Evolutionary conservation across 2,888 invertebrate species (phyloP).

Genomic region (Phaonia tiefii): DNA sequence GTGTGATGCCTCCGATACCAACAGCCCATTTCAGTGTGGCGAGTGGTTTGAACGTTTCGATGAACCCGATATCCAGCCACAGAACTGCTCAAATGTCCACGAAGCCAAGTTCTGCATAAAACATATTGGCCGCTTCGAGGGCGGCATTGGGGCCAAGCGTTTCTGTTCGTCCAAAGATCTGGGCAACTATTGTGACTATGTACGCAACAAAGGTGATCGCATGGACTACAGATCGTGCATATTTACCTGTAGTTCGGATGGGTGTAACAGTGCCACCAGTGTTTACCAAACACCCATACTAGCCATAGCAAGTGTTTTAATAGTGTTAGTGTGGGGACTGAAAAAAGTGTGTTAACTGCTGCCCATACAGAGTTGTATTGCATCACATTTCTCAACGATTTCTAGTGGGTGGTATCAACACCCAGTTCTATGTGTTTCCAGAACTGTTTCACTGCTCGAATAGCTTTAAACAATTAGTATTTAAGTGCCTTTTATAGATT

Average conservation of each 20-base stretch:
- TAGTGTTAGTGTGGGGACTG: conserved; percentile 29
- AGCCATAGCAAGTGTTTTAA: conserved; percentile 23
- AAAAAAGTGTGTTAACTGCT: conserved; percentile 34
- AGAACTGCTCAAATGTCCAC: conserved; percentile 89
- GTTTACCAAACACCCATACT: conserved; percentile 36
- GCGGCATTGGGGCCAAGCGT: conserved; percentile 93
- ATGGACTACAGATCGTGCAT: conserved; percentile 93
- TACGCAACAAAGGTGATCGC: conserved; percentile 91
- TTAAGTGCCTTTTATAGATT: conserved; percentile 51
- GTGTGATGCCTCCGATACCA: conserved; percentile 91
- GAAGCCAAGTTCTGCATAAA: conserved; percentile 95
- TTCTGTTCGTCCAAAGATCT: conserved; percentile 92
- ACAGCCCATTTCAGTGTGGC: conserved; percentile 90
- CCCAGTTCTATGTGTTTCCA: too few species aligned
- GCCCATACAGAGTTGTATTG: conserved; percentile 27
- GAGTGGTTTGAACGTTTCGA: conserved; percentile 86
- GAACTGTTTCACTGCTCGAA: conserved; percentile 36
- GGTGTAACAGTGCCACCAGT: conserved; percentile 86
- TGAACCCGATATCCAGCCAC: conserved; percentile 84
- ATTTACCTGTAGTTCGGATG: conserved; percentile 90
- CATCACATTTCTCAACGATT: conserved; percentile 39
- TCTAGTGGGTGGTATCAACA: conserved; percentile 14
- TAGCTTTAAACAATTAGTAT: conserved; percentile 57
- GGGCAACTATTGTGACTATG: conserved; percentile 95
- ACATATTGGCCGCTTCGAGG: conserved; percentile 94